Evolutionary conservation across 2,888 invertebrate genomes (phyloP), one percentile per base, ranked within the genome.

Genomic region (Linyphia triangularis): DNA sequence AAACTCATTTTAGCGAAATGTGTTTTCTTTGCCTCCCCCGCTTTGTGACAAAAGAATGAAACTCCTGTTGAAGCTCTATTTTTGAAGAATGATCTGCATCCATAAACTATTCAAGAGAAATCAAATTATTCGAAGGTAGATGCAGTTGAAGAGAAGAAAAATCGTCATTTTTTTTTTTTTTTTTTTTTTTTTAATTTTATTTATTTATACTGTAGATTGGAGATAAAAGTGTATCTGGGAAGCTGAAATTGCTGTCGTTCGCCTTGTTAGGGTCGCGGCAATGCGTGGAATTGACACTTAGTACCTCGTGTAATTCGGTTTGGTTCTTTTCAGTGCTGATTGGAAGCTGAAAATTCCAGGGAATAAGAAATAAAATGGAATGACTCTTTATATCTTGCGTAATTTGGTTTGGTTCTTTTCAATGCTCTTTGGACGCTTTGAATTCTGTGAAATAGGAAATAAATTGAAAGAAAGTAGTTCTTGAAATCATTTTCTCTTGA

Each of bases 1-100:
- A 70, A 70, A 70, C 43, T 70, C 43, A 70, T 70, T 70, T 43
- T 43, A 28, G n/a, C 16, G 43, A 43, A 70, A 70, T 43, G 33
- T 13, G 16, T 67, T 70, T 51, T 51, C 0, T n/a, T 13, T 51
- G 1, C 5, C 24, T 24, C 51, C 6, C 13, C 9, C 43, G 28
- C 7, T 65, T 30, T 30, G 26, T 43, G 26, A 43, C 30, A 7
- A 16, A n/a, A n/a, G 51, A 51, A 33, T 33, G 33, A 9, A 33
- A 33, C 9, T 33, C 9, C n/a, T n/a, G n/a, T 33, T 9, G 33
- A 33, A 33, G 4, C 33, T 33, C 33, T 33, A 9, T 9, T 9
- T 33, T 33, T 6, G 9, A 33, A 33, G 33, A 33, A 9, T 9
- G 33, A 33, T 33, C 33, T n/a, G n/a, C 51, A 16, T 16, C n/a